A percentile compares a stretch with the other conserved stretches of the same genome.
Evolutionary conservation across 37 sponge, comb jelly and placozoan species (phyloP).

Genomic region (Beroe ovata): DNA sequence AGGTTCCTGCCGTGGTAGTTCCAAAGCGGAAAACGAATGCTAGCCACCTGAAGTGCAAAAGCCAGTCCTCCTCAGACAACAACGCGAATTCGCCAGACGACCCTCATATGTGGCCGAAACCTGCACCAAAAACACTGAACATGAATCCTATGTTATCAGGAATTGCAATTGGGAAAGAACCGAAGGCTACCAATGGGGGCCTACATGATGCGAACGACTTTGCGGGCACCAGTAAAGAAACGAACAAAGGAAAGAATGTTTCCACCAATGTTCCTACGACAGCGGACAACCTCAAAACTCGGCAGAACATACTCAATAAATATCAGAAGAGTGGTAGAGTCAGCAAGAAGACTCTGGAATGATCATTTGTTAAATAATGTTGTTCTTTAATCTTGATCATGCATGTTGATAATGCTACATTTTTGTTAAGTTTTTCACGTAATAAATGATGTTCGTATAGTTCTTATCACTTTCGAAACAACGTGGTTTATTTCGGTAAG

Average conservation of each 20-base stretch:
- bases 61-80: slow-evolving; percentile 26
- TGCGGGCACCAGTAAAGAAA: background rate
- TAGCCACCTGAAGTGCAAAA: background rate
- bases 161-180: background rate
- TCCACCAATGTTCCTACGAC: background rate
- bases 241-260: background rate
- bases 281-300: background rate
- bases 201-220: background rate
- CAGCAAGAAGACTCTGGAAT: no score
- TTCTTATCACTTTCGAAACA: no score
- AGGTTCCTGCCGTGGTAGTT: slow-evolving; percentile 4
- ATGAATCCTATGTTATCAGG: background rate
- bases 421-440: no score
- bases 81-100: background rate
- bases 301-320: slow-evolving; percentile 29
- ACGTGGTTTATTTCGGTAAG: no score
- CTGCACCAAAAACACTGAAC: background rate
- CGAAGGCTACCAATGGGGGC: background rate
- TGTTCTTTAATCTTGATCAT: no score
- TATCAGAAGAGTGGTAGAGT: slow-evolving; percentile 33
- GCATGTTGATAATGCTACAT: no score
- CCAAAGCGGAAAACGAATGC: background rate
- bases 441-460: no score
- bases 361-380: no score
- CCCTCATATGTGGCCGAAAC: background rate